phyloP scores from a whole-genome alignment of 2,113 vertebrate genomes.

The Parotia lawesii region DNA sequence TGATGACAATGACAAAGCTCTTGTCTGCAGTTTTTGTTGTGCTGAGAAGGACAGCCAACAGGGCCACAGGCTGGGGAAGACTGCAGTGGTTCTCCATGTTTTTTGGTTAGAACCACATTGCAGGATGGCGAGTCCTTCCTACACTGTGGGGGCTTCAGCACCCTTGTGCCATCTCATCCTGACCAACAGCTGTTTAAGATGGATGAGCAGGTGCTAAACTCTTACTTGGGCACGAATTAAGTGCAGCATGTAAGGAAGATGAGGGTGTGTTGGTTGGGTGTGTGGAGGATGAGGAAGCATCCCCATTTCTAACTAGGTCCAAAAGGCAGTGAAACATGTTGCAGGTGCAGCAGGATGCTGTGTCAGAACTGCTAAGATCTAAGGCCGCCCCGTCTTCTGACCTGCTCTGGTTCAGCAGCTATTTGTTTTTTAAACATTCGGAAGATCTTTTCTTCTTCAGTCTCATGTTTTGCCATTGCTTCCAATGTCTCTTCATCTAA shows the following conservation, averaged over 20 bases:
- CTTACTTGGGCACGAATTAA: not conserved
- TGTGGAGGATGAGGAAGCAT: not conserved
- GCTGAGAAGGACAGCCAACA: not conserved
- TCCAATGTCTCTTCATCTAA: slow-evolving; percentile 81
- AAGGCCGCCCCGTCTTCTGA: slow-evolving; percentile 20
- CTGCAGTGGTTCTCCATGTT: not conserved
- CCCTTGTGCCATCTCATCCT: not conserved
- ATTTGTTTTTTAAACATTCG: slow-evolving; percentile 82
- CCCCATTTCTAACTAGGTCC: not conserved
- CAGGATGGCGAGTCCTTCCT: not conserved
- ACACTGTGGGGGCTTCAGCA: not conserved
- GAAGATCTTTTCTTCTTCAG: slow-evolving; percentile 83
- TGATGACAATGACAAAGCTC: not conserved
- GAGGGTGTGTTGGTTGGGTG: not conserved
- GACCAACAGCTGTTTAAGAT: not conserved
- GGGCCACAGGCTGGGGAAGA: not conserved
- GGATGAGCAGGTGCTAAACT: not conserved
- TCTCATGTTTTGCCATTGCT: slow-evolving; percentile 89
- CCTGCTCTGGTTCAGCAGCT: slow-evolving; percentile 88
- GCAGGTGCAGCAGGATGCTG: not conserved
- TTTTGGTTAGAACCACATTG: not conserved
- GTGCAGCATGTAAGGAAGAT: not conserved
- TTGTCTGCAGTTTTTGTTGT: not conserved
- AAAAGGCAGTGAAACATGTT: not conserved
- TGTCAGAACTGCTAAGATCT: not conserved